Conservation (phyloP, 2,113 vertebrate genomes). For the Ia io region DNA sequence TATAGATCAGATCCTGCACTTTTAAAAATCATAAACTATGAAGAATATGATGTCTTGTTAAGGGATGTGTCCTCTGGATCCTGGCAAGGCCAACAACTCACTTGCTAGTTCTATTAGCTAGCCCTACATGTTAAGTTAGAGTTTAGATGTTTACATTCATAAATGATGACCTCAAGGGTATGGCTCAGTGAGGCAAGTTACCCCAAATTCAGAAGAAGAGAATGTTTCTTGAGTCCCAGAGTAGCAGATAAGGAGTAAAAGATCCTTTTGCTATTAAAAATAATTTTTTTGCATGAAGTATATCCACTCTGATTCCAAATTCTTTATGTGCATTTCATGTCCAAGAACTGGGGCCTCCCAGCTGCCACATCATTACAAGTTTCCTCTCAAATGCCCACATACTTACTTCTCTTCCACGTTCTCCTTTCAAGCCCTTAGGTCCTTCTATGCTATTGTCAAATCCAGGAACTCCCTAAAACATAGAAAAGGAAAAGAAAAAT, state of each 20-base stretch:
- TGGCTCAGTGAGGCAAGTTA: not conserved
- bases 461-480: constrained; percentile 73
- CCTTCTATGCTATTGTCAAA: constrained; percentile 56
- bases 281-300: not conserved
- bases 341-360: not conserved
- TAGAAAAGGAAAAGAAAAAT: constrained; percentile 15
- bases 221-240: not conserved
- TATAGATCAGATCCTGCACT: not conserved
- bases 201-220: not conserved
- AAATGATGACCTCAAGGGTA: not conserved
- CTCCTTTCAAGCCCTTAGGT: constrained; percentile 67
- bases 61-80: not conserved
- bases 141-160: not conserved
- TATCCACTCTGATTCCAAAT: not conserved
- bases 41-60: not conserved
- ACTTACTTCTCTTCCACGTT: constrained; percentile 66
- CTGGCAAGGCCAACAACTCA: not conserved
- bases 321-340: not conserved
- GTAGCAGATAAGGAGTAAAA: not conserved
- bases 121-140: not conserved
- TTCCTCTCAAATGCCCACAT: not conserved
- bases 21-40: not conserved
- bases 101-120: not conserved
- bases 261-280: not conserved
- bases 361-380: not conserved